These are phyloP conservation scores for Chironomus riparius DNA, from an alignment of 2,888 invertebrate species.

Conservation along the genomic window DNA sequence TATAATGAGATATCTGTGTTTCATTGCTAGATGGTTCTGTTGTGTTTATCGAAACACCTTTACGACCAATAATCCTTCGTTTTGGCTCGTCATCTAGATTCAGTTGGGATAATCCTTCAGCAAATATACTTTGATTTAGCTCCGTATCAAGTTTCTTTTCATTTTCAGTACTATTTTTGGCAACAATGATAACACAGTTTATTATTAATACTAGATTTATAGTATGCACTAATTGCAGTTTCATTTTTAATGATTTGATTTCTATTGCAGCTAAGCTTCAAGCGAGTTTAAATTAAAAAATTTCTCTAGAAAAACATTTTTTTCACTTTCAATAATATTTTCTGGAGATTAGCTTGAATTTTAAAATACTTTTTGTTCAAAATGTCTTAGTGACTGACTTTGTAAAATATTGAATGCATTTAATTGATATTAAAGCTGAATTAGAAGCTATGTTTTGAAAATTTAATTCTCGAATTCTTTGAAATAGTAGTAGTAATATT, in stretches of 20 bases:
- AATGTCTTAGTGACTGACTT: too few species aligned
- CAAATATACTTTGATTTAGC: neutral
- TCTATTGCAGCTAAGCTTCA: neutral
- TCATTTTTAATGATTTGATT: neutral
- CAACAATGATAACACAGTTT: slow-evolving; percentile 3
- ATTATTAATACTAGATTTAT: neutral
- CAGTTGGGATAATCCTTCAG: neutral
- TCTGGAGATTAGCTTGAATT: too few species aligned
- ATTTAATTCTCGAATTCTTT: too few species aligned
- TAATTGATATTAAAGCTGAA: too few species aligned
- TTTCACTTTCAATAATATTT: too few species aligned
- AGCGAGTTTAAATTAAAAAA: too few species aligned
- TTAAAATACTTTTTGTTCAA: too few species aligned
- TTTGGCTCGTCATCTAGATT: neutral
- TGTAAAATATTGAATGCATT: too few species aligned
- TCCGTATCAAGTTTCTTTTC: neutral
- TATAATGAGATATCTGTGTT: neutral
- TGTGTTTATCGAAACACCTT: neutral
- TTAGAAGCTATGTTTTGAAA: too few species aligned
- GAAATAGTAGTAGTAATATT: too few species aligned
- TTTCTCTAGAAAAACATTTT: too few species aligned
- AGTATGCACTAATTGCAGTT: neutral
- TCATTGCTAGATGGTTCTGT: neutral
- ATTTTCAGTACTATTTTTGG: neutral
- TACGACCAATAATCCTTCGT: neutral